These are phyloP conservation scores for Pollenia griseotomentosa DNA, from an alignment of 2,888 invertebrate species.

Conservation along the genomic window DNA sequence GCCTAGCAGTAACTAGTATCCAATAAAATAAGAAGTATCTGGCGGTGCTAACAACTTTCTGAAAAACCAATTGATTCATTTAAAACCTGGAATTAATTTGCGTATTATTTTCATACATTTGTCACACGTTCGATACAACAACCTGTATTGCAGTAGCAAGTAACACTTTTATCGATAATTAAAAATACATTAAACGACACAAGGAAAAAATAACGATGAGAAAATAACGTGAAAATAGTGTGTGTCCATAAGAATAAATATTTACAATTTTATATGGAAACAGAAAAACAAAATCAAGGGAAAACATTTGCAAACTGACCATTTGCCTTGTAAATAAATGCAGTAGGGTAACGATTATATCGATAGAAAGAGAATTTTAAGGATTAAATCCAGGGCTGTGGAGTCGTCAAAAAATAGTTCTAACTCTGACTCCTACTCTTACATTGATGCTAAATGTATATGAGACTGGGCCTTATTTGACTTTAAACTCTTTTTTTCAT, in stretches of 20 bases:
- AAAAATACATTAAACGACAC: constrained; percentile 65
- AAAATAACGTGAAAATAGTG: constrained; percentile 44
- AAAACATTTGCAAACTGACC: constrained; percentile 11
- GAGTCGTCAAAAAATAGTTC: no score
- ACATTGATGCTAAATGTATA: no score
- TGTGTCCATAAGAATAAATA: constrained; percentile 59
- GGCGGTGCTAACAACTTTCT: no score
- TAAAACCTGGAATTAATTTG: constrained; percentile 2
- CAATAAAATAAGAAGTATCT: no score
- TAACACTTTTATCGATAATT: constrained; percentile 65
- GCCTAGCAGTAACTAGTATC: no score
- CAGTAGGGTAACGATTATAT: constrained; percentile 14
- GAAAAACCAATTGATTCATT: not conserved
- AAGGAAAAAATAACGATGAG: constrained; percentile 23
- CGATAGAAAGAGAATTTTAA: not conserved
- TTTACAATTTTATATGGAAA: constrained; percentile 49
- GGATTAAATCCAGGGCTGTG: no score
- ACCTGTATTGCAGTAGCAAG: constrained; percentile 41
- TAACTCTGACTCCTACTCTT: no score
- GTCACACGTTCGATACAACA: constrained; percentile 3
- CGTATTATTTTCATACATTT: not conserved
- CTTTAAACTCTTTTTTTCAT: no score
- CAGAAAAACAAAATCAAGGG: constrained; percentile 1
- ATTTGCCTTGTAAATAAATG: constrained; percentile 11
- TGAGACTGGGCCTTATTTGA: no score